Evolutionary conservation across 2,888 invertebrate genomes (phyloP), one percentile per base, ranked within the genome.

Genomic region (Nomada ruficornis): DNA sequence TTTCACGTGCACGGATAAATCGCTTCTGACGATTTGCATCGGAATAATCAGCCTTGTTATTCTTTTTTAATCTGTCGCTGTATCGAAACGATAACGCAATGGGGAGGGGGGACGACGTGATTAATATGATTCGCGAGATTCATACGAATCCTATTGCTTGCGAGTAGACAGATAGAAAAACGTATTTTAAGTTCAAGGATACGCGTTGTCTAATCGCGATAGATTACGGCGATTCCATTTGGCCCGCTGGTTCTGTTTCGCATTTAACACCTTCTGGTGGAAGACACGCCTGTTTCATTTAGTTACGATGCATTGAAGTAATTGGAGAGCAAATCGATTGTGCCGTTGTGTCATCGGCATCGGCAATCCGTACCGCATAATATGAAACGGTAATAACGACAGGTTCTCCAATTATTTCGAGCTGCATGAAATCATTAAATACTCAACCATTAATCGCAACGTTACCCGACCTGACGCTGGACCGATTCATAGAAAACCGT

Each of bases 21-120:
- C 83, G 89, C 83, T 82, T 65, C 60, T 68, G 55, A 68, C 75
- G 72, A 88, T 85, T 86, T 87, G 80, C 85, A 85, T 81, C 69
- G 63, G 70, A 84, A 85, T 85, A 85, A 89, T 87, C 77, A 63
- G 64, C 70, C 57, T 65, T 75, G 68, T 67, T 42, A 36, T 36
- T 36, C 36, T 5, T 7, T 50, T 18, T 15, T 36, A 18, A 42
- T 11, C 18, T 2, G 18, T n/a, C 52, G 18, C 52, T 26, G 42
- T 42, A n/a, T 13, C 42, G 47, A 29, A 26, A 11, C 65, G 36
- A 54, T 23, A 57, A 23, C 20, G 20, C 55, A 20, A n/a, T n/a
- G 1, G 50, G 42, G n/a, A 23, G 52, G 15, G 29, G 23, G 10
- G 47, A 44, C 13, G 2, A 11, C 10, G 5, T 1, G 23, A 11